Conservation (phyloP, 2,888 invertebrate genomes). For the Macrophya annulata region DNA sequence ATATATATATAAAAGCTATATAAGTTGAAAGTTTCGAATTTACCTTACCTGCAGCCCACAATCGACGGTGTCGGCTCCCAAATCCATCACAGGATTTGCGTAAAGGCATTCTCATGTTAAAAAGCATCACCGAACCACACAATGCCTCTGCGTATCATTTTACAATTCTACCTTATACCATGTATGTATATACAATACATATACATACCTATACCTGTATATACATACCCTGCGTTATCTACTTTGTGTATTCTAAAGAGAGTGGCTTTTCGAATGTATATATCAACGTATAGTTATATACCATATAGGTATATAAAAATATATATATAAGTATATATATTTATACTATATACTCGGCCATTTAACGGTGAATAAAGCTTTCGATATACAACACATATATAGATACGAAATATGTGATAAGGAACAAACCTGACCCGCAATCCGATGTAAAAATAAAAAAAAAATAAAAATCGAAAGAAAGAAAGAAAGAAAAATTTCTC, state of each 20-base stretch:
- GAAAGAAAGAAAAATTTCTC: not conserved
- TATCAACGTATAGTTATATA: constrained; percentile 1
- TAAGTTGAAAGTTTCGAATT: not conserved
- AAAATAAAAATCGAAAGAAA: not conserved
- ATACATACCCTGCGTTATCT: constrained; percentile 29
- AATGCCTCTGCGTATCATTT: constrained; percentile 47
- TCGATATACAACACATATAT: not conserved
- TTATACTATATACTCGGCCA: not conserved
- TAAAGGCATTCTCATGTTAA: constrained; percentile 48
- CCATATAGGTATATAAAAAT: not conserved
- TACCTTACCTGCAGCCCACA: not conserved
- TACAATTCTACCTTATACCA: constrained; percentile 26
- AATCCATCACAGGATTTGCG: constrained; percentile 43
- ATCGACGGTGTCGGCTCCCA: not conserved
- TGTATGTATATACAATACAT: too few species aligned
- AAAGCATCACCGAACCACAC: constrained; percentile 33
- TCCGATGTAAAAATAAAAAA: not conserved
- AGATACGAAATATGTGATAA: not conserved
- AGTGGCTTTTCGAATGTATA: constrained; percentile 45
- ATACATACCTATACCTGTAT: too few species aligned
- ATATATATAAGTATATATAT: not conserved
- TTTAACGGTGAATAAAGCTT: constrained; percentile 13
- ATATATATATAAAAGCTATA: not conserved
- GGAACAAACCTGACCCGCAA: not conserved
- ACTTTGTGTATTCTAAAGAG: constrained; percentile 44